phyloP scores from a whole-genome alignment of 1,140 invertebrate species.

The Ostrea edulis region DNA sequence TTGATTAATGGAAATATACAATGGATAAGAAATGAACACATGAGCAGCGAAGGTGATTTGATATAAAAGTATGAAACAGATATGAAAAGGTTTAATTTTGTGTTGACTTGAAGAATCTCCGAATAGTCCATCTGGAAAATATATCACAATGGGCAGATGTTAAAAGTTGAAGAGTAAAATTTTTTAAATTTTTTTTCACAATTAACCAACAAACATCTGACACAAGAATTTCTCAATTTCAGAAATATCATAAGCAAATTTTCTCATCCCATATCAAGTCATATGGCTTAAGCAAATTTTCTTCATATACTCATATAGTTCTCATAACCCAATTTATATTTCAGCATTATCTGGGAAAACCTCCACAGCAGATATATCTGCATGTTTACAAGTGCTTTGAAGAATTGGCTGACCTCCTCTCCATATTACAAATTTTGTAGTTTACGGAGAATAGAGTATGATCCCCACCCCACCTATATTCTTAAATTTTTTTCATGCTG shows the following conservation, averaged over 20 bases:
- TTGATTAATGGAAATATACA: constrained; percentile 11
- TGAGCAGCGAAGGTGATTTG: constrained; percentile 9
- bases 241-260: background rate
- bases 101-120: constrained; percentile 55
- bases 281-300: background rate
- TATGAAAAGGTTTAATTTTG: constrained; percentile 7
- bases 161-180: background rate
- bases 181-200: no score
- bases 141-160: constrained; percentile 13
- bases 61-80: background rate
- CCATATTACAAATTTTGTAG: background rate
- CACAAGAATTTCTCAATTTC: background rate
- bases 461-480: background rate
- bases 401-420: constrained; percentile 2
- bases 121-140: constrained; percentile 56
- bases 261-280: background rate
- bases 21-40: constrained; percentile 10
- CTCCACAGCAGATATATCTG: background rate
- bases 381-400: background rate
- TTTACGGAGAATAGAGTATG: background rate
- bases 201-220: background rate
- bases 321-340: no score
- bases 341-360: background rate
- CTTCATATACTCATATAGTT: no score
- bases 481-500: background rate